phyloP scores from a whole-genome alignment of 2,113 vertebrate genomes.

The Petroica traversi region DNA sequence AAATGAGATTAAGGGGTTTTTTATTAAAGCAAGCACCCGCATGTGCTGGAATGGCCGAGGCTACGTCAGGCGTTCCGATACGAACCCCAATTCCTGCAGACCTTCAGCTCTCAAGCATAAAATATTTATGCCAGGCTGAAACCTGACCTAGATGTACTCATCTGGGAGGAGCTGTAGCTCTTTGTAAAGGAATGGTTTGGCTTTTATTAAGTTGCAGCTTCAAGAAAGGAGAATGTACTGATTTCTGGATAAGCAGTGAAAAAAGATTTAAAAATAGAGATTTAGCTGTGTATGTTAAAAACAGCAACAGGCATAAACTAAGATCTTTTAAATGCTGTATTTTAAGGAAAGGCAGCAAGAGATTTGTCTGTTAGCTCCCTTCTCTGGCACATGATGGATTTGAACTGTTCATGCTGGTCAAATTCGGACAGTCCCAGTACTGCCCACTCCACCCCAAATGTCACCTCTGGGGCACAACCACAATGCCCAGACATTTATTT shows the following conservation, averaged over 20 bases:
- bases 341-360: background rate
- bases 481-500: background rate
- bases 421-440: accelerated
- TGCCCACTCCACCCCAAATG: background rate
- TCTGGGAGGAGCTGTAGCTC: constrained; percentile 37
- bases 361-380: background rate
- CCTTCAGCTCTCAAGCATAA: background rate
- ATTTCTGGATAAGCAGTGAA: constrained; percentile 7
- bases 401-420: background rate
- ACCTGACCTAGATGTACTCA: constrained; percentile 13
- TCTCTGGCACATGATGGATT: background rate
- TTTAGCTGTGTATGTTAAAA: background rate
- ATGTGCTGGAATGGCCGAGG: background rate
- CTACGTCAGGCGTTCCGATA: background rate
- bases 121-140: constrained; percentile 48
- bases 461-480: background rate
- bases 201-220: constrained; percentile 30
- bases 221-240: background rate
- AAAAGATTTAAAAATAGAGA: background rate
- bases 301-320: background rate
- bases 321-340: background rate
- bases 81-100: constrained; percentile 8
- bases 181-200: constrained; percentile 5
- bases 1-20: constrained; percentile 69
- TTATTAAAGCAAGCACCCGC: constrained; percentile 47